Conservation (phyloP, 2,113 vertebrate genomes). For the Prunella himalayana region DNA sequence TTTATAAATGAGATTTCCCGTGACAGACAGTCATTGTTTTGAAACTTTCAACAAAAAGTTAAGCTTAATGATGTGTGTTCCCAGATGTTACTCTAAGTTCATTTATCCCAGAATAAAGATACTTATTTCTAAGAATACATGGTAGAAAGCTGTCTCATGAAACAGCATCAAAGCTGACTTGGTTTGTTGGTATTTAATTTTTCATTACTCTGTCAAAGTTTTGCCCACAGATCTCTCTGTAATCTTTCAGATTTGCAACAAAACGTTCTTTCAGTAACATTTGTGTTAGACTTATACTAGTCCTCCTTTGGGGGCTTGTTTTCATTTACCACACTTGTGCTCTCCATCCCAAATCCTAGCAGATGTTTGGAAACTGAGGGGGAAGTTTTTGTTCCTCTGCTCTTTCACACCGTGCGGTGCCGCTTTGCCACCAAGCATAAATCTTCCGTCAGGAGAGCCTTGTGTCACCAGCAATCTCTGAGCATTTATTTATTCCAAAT, state of each 20-base stretch:
- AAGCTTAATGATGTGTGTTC: background rate
- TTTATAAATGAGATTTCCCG: background rate
- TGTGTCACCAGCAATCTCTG: background rate
- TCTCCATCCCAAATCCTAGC: background rate
- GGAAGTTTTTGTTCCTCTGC: background rate
- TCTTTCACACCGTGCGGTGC: fast-evolving
- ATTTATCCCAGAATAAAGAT: conserved; percentile 20
- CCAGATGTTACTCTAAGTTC: conserved; percentile 30
- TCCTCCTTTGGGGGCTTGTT: background rate
- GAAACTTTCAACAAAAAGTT: conserved; percentile 33
- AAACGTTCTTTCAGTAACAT: background rate
- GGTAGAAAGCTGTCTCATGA: conserved; percentile 4
- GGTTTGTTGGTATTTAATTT: conserved; percentile 44
- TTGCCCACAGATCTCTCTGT: background rate
- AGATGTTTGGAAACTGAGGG: background rate
- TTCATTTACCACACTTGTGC: background rate
- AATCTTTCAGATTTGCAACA: background rate
- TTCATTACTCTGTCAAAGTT: conserved; percentile 29
- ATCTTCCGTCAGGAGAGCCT: background rate
- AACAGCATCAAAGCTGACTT: conserved; percentile 23
- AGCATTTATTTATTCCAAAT: background rate
- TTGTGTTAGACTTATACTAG: background rate
- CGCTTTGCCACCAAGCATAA: background rate
- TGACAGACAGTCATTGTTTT: conserved; percentile 1
- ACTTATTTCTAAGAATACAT: conserved; percentile 44